Evolutionary conservation across 2,888 invertebrate genomes (phyloP), one percentile per base, ranked within the genome.

Genomic region (Apamea anceps): DNA sequence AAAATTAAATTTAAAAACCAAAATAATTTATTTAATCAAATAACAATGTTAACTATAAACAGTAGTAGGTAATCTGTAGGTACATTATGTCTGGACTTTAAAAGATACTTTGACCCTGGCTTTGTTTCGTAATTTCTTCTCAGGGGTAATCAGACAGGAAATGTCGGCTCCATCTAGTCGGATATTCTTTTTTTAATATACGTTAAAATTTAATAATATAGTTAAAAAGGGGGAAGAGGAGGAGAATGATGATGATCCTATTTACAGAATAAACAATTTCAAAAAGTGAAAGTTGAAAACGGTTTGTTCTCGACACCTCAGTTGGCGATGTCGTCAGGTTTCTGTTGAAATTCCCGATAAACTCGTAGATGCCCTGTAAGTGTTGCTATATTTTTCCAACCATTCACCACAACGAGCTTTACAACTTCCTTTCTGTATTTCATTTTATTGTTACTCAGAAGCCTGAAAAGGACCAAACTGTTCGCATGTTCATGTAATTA

Each of bases 271-370:
- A 65, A 32, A 32, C 32, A 32, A 32, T 65, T 32, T 32, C 3
- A 63, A n/a, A n/a, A n/a, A n/a, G 6, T 60, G 28, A 37, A 12
- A n/a, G 37, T 18, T 18, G n/a, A 37, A 63, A 37, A 32, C 37
- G 18, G 10, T 57, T 71, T n/a, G 25, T 57, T 10, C 10, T 25
- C 6, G 25, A 18, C 54, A 3, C 1, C 15, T 25, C 10, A n/a
- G 18, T 28, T 42, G 15, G 37, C 32, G 5, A 7, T 54, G 51
- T 70, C 51, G 25, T 66, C 32, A 18, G 63, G 21, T 28, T 77
- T 77, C 63, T 63, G 42, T 72, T 82, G n/a, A 67, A 28, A 51
- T 72, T 72, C 60, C 21, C 32, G 10, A 68, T 72, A 63, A 68
- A 72, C 13, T 51, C 10, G 8, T 48, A 32, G 72, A 72, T 68